These are phyloP conservation scores for Cancer borealis DNA, from an alignment of 2,888 invertebrate species.

Conservation along the genomic window DNA sequence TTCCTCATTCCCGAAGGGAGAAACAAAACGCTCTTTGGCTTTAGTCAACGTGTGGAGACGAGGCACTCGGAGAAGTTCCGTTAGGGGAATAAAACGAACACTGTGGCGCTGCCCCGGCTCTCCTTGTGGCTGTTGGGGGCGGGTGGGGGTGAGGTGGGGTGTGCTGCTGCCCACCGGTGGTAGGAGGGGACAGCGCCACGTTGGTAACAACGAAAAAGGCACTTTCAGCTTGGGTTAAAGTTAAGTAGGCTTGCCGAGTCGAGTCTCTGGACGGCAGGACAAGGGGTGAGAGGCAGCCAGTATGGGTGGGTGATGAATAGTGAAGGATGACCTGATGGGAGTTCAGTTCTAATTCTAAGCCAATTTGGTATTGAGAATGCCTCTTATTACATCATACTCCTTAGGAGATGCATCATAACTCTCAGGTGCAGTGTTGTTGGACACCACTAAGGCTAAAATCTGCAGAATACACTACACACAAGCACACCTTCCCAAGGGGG, in stretches of 20 bases:
- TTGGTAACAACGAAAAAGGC: constrained; percentile 64
- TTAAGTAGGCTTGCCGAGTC: constrained; percentile 62
- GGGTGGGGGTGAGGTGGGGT: background rate
- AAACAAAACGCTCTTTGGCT: constrained; percentile 66
- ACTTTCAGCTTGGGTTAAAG: constrained; percentile 36
- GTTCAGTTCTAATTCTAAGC: background rate
- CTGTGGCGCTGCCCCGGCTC: background rate
- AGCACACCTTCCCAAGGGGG: background rate
- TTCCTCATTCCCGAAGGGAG: constrained; percentile 40
- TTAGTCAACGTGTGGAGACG: constrained; percentile 64
- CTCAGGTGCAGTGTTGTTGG: background rate
- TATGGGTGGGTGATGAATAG: background rate
- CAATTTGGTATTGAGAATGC: constrained; percentile 11
- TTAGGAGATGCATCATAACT: background rate
- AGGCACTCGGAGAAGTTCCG: constrained; percentile 63
- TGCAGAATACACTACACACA: background rate
- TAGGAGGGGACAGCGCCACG: constrained; percentile 17
- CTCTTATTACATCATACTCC: background rate
- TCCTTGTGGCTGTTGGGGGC: background rate
- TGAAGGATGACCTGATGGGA: background rate
- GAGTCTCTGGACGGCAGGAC: constrained; percentile 52
- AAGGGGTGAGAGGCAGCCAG: constrained; percentile 23
- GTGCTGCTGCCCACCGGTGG: background rate
- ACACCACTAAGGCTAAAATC: background rate
- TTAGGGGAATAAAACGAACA: constrained; percentile 47